Evolutionary conservation across 64 coral and sea anemone species (phyloP).

Genomic region (Pocillopora verrucosa): DNA sequence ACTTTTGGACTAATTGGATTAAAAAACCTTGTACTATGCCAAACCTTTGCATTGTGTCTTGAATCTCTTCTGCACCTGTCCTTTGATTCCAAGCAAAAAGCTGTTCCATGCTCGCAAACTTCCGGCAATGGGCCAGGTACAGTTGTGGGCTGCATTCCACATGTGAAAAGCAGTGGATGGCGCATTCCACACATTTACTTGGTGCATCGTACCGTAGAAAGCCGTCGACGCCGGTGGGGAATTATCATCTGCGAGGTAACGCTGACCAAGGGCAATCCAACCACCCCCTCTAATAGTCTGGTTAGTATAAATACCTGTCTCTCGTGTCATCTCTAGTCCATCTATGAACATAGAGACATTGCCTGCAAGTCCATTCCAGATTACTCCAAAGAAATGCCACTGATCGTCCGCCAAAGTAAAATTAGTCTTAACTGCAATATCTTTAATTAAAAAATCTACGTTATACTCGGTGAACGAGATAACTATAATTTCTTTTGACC

Average conservation of each 20-base stretch:
- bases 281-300: conserved; percentile 44
- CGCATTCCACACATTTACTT: conserved; percentile 59
- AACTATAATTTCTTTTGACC: conserved; percentile 34
- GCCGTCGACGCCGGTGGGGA: neutral
- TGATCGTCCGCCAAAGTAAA: conserved; percentile 47
- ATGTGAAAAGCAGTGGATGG: conserved; percentile 47
- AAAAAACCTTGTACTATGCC: neutral
- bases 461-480: conserved; percentile 44
- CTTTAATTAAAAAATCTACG: conserved; percentile 35
- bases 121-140: conserved; percentile 53
- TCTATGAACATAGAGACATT: conserved; percentile 42
- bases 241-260: conserved; percentile 14
- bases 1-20: too few relatives aligned
- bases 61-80: conserved; percentile 49
- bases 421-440: conserved; percentile 16
- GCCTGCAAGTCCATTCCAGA: conserved; percentile 29
- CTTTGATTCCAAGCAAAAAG: conserved; percentile 67
- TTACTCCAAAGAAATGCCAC: conserved; percentile 56
- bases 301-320: conserved; percentile 3
- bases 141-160: conserved; percentile 75
- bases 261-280: conserved; percentile 45
- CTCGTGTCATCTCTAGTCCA: conserved; percentile 5
- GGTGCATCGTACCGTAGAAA: conserved; percentile 58
- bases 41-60: conserved; percentile 69
- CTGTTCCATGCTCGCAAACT: conserved; percentile 52